Conservation (phyloP, 2,113 vertebrate genomes). For the Cariama cristata region DNA sequence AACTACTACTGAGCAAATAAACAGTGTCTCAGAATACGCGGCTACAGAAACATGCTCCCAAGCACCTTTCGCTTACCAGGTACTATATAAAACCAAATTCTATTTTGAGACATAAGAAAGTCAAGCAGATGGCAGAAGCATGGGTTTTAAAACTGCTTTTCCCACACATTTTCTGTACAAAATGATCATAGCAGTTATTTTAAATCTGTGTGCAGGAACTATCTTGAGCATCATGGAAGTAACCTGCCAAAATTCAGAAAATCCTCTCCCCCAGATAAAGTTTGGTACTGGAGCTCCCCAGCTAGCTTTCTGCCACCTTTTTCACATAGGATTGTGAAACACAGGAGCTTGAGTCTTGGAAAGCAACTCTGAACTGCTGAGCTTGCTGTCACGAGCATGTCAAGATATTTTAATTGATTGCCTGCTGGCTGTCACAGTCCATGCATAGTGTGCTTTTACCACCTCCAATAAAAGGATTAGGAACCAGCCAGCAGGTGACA, state of each 20-base stretch:
- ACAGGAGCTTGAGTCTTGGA: neutral
- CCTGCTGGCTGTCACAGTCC: constrained; percentile 21
- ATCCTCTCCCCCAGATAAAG: neutral
- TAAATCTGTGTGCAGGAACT: neutral
- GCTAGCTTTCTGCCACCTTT: neutral
- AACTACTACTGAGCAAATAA: neutral
- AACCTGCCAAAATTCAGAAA: neutral
- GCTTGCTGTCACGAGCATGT: constrained; percentile 1
- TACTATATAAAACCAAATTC: neutral
- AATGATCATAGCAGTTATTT: neutral
- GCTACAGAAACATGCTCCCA: neutral
- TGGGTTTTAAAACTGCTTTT: neutral
- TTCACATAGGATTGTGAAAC: neutral
- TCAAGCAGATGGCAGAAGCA: neutral
- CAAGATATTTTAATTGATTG: constrained; percentile 15
- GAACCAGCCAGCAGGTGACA: neutral
- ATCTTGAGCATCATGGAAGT: neutral
- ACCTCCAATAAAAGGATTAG: constrained; percentile 28
- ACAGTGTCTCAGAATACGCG: neutral
- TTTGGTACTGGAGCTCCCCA: neutral
- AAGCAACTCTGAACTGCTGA: neutral
- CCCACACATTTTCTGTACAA: neutral
- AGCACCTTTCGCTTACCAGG: neutral
- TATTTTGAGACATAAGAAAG: neutral
- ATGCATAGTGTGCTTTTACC: neutral